Conservation (phyloP, 2,113 vertebrate species). For the Engystomops pustulosus region DNA sequence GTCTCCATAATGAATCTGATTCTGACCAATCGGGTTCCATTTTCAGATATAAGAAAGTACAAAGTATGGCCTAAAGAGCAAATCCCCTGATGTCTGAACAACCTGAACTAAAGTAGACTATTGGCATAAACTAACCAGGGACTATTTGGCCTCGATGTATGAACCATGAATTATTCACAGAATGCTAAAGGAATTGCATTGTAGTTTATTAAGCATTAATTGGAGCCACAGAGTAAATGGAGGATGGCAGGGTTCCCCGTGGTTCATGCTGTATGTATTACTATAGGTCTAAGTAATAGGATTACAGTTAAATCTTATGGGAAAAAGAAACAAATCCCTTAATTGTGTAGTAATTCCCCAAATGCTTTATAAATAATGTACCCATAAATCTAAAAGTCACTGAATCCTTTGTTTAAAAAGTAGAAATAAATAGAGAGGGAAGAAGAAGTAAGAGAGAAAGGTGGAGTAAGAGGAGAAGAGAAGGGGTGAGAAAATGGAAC, state of each 20-base stretch:
- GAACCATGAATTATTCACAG: conserved; percentile 35
- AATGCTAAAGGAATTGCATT: conserved; percentile 19
- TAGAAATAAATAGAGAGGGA: not conserved
- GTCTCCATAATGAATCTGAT: no score
- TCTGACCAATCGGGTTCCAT: no score
- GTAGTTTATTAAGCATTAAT: conserved; percentile 44
- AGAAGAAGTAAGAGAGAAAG: not conserved
- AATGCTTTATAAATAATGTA: conserved; percentile 34
- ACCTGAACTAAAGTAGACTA: not conserved
- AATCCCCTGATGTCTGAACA: not conserved
- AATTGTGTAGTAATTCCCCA: conserved; percentile 16
- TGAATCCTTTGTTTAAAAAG: not conserved
- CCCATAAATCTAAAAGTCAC: not conserved
- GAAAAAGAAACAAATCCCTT: conserved; percentile 8
- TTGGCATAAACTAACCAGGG: not conserved
- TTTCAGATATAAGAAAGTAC: not conserved
- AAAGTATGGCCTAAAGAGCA: not conserved
- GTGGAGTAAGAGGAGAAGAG: not conserved
- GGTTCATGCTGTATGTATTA: conserved; percentile 9
- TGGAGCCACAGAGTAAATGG: conserved; percentile 3
- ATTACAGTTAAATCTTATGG: conserved; percentile 33
- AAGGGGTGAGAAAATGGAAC: not conserved
- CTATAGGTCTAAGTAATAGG: conserved; percentile 38
- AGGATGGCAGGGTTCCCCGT: not conserved
- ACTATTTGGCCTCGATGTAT: conserved; percentile 5